Evolutionary conservation across 2,888 invertebrate species (phyloP), one percentile per base, ranked within the genome.

Genomic region (Homarus gammarus): DNA sequence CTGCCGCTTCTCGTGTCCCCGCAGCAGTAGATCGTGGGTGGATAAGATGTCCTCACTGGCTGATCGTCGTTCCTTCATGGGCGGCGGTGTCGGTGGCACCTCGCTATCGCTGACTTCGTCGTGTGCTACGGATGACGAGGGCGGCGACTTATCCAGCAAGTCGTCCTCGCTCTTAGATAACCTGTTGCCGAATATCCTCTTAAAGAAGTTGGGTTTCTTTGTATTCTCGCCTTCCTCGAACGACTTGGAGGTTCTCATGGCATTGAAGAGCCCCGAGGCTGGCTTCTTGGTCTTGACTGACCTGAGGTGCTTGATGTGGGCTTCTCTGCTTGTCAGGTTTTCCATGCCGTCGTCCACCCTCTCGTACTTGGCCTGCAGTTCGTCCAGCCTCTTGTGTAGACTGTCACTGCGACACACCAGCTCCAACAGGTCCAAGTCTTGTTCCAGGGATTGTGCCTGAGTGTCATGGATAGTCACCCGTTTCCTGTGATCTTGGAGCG

Each of bases 331-430:
- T 61, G 64, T 38, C 15, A 85, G 51, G 56, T 22, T 68, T 5
- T 78, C 70, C 51, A 87, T 79, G 10, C 87, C 87, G 31, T 87
- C 87, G 27, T 87, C 87, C 87, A 87, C 81, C 44, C 70, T 81
- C 87, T 87, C 87, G 33, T 87, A 87, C 70, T 87, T 87, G 81
- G 87, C 87, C 87, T 87, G 87, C 56, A 87, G 73, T 8, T 87
- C 70, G 81, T 87, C 87, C 56, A 87, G 81, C 33, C 87, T 40
- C 49, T 68, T 64, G 73, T 87, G 87, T 5, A 87, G 61, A 56
- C 87, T 87, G 73, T 87, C 87, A 18, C 87, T 87, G 38, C 87
- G 79, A 33, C 87, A 87, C 40, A 87, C 87, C 81, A 87, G 61
- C 81, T 87, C 87, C 61, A 87, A 61, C 31, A 87, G 81, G 51